Evolutionary conservation across 2,888 invertebrate species (phyloP), one percentile per base, ranked within the genome.

Genomic region (Sisyra terminalis): DNA sequence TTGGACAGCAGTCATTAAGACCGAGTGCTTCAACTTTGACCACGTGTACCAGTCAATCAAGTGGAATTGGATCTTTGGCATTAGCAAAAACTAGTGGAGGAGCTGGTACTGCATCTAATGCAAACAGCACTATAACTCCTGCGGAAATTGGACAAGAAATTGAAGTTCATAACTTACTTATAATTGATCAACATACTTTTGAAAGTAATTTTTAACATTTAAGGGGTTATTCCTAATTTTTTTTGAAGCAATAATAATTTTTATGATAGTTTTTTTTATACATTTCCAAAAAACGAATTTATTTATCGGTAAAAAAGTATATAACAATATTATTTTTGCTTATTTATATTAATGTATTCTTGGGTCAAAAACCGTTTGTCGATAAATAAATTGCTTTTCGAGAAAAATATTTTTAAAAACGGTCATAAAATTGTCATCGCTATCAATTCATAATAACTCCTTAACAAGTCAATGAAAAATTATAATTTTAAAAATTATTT

Each of bases 171-270:
- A 87, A 83, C 61, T 70, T 97, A 49, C 71, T 97, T 17, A 69
- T 97, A 40, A 78, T 97, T 46, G 93, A 97, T 67, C 92, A 94
- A 56, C 90, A 96, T 62, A 96, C 94, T 0, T 96, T 96, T 61
- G 94, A 96, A 69, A 75, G 70, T 70, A 50, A 41, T n/a, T n/a
- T n/a, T n/a, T n/a, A n/a, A 24, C 7, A 24, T 24, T 24, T 24
- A 3, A 24, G 24, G 3, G 24, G 7, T 24, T 24, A n/a, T n/a
- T n/a, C n/a, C n/a, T n/a, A n/a, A n/a, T n/a, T n/a, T n/a, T n/a
- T n/a, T n/a, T n/a, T n/a, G n/a, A n/a, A n/a, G n/a, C n/a, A n/a
- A n/a, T n/a, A n/a, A n/a, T n/a, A n/a, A n/a, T n/a, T n/a, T n/a
- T n/a, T n/a, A n/a, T n/a, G n/a, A n/a, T n/a, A n/a, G n/a, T 34